These are phyloP conservation scores for Ostrea denselamellosa DNA, from an alignment of 1,140 invertebrate genomes.

Conservation along the genomic window DNA sequence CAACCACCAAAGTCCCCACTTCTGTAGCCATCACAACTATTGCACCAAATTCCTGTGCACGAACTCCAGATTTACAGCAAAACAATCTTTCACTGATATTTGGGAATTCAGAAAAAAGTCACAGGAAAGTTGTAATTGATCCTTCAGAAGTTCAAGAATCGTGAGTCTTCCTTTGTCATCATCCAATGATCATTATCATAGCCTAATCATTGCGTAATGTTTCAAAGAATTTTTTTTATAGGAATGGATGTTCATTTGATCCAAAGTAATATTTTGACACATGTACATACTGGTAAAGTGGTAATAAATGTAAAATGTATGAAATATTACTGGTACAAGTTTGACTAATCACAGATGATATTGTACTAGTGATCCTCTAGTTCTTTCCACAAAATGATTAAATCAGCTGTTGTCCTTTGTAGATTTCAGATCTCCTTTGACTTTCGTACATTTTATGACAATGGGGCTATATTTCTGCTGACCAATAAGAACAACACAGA, in stretches of 20 bases:
- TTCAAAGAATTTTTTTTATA: too few relatives aligned
- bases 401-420: not conserved
- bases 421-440: conserved; percentile 88
- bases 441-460: conserved; percentile 91
- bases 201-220: too few relatives aligned
- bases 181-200: too few relatives aligned
- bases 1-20: not conserved
- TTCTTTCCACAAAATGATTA: not conserved
- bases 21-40: not conserved
- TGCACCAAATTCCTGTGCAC: conserved; percentile 4
- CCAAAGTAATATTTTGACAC: too few relatives aligned
- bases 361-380: too few relatives aligned
- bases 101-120: conserved; percentile 1
- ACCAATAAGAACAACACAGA: conserved; percentile 82
- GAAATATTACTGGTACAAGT: too few relatives aligned
- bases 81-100: conserved; percentile 34
- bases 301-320: too few relatives aligned
- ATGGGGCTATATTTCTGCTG: conserved; percentile 89
- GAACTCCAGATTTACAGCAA: not conserved
- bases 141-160: not conserved
- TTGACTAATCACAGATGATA: too few relatives aligned
- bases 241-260: too few relatives aligned
- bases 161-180: not conserved
- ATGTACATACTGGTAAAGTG: too few relatives aligned
- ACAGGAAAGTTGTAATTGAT: conserved; percentile 13